Base-by-base conservation (phyloP, 2,113 vertebrate genomes). In the Protobothrops mucrosquamatus region DNA sequence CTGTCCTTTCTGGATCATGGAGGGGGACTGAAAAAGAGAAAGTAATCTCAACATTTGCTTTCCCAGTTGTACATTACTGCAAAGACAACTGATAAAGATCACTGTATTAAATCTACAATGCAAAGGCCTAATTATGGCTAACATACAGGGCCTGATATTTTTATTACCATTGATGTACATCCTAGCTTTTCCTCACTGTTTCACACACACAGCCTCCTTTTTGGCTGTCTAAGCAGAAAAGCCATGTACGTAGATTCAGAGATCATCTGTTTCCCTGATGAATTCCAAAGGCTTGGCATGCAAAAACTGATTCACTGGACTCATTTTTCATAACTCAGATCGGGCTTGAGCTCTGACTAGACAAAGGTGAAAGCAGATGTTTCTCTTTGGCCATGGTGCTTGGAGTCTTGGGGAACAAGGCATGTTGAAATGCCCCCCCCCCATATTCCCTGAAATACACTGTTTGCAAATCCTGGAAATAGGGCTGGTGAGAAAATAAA, bases 241-340 rank as follows among this genome's bases (percentile, higher is more conserved):
- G 96, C 46, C 94, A 34, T 1, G 92, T n/a, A n/a, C n/a, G n/a
- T 95, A 94, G 95, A 95, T 94, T 96, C 96, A 94, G 95, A 96
- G 96, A 96, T 97, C 94, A 96, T 61, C 95, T 95, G 46, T 95
- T 97, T 97, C 94, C 93, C 93, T 93, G 56, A 92, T 91, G 74
- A 95, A 90, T 96, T 97, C 94, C 95, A 57, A 20, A 93, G 94
- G 95, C 91, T 94, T 90, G 57, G 8, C 0, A 57, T 95, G 94
- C 94, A 94, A 96, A 95, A 85, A 56, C 52, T 48, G 93, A 94
- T 93, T 96, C 89, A 85, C 85, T 48, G 89, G 93, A 85, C 92
- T 97, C 92, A 90, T 97, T 97, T 97, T 94, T 93, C 92, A 91
- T 95, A 94, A 87, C 23, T 85, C 92, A 89, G 87, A 95, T 24